These are phyloP conservation scores for Tauraco erythrolophus DNA, from an alignment of 2,113 vertebrate genomes.

Conservation along the genomic window DNA sequence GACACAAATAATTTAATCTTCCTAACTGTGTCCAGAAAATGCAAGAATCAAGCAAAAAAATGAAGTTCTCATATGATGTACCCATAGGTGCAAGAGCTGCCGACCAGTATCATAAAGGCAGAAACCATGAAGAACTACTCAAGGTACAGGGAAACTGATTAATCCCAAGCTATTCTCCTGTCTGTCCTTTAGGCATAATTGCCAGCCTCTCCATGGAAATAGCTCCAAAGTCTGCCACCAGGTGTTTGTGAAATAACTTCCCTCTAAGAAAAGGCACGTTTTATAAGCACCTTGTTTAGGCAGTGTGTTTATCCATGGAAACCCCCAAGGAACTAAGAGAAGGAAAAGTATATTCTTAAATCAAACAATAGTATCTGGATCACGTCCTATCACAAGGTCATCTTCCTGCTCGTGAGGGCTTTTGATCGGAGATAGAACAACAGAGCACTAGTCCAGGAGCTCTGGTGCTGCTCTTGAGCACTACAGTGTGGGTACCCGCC, in stretches of 20 bases:
- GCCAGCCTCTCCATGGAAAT: background rate
- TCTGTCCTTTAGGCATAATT: background rate
- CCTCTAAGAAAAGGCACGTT: accelerated
- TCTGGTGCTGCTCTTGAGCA: background rate
- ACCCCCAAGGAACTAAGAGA: background rate
- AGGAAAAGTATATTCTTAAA: background rate
- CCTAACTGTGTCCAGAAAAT: background rate
- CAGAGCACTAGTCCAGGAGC: background rate
- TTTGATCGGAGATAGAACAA: background rate
- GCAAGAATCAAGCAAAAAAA: background rate
- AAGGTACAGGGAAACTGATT: background rate
- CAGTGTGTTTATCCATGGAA: background rate
- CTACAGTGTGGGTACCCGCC: too few relatives aligned
- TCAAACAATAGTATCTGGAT: background rate
- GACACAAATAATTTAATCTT: background rate
- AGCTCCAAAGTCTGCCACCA: background rate
- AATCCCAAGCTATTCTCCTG: background rate
- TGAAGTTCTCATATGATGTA: background rate
- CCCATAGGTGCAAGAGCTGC: background rate
- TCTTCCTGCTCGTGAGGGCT: background rate
- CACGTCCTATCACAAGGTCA: background rate
- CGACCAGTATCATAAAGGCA: background rate
- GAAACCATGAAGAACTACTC: background rate
- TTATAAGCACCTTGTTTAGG: background rate
- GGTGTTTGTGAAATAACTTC: background rate